A percentile compares a stretch with the other conserved stretches of the same genome.
phyloP scores from a whole-genome alignment of 2,113 vertebrate species.

The Ondatra zibethicus region DNA sequence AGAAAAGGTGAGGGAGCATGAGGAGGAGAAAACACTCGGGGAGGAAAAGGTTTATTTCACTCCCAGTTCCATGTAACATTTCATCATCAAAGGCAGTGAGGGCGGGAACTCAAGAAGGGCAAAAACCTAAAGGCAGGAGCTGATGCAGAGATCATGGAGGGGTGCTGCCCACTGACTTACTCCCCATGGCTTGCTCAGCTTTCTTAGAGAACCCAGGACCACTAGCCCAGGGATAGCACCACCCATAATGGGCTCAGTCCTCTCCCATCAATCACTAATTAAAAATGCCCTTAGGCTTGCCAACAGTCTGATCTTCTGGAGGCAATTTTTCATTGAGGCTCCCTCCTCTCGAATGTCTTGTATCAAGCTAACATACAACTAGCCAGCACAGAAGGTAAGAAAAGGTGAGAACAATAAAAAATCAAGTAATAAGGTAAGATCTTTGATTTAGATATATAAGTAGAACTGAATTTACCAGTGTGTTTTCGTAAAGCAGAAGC shows the following conservation, averaged over 20 bases:
- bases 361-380: background rate
- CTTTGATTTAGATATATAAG: conserved; percentile 34
- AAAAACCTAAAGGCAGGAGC: background rate
- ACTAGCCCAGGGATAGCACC: background rate
- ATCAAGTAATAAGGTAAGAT: background rate
- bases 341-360: background rate
- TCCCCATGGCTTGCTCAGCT: background rate
- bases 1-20: too few species aligned
- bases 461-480: conserved; percentile 2
- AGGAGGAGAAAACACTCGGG: background rate
- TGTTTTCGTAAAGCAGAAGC: conserved; percentile 24
- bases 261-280: background rate
- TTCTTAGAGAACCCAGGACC: background rate
- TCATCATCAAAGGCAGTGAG: background rate
- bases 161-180: background rate
- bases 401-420: background rate
- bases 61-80: background rate
- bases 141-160: background rate
- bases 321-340: background rate
- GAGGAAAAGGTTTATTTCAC: background rate
- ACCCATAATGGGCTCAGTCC: background rate
- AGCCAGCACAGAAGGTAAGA: background rate
- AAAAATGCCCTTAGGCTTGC: background rate
- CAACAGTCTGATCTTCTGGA: background rate
- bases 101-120: background rate